Evolutionary conservation across 2,113 vertebrate genomes (phyloP).

Genomic region (Triplophysa dalaica): DNA sequence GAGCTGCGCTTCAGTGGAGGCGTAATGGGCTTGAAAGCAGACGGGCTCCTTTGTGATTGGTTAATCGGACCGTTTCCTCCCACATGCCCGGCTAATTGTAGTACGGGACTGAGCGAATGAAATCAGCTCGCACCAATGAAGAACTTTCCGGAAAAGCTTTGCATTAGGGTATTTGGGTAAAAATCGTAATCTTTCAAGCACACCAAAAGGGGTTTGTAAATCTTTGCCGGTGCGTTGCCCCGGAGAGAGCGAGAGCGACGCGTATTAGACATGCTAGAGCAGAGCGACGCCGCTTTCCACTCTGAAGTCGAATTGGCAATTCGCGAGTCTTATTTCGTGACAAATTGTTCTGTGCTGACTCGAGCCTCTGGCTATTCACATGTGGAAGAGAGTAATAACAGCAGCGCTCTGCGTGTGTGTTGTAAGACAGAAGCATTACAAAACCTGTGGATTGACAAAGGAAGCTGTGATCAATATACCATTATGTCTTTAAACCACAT

Average conservation of each 20-base stretch:
- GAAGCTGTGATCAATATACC: slow-evolving; percentile 36
- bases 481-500: slow-evolving; percentile 24
- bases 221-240: neutral
- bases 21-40: neutral
- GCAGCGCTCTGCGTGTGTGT: neutral
- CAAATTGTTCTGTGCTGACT: slow-evolving; percentile 32
- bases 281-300: slow-evolving; percentile 12
- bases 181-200: neutral
- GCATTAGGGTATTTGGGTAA: neutral
- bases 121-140: neutral
- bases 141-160: neutral
- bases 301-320: slow-evolving; percentile 34
- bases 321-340: slow-evolving; percentile 26
- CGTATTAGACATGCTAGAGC: slow-evolving; percentile 24
- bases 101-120: neutral
- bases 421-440: slow-evolving; percentile 42
- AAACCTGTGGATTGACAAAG: slow-evolving; percentile 4
- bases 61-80: neutral
- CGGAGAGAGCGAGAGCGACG: slow-evolving; percentile 13
- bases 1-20: neutral
- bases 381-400: slow-evolving; percentile 17
- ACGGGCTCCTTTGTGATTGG: neutral
- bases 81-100: slow-evolving; percentile 12
- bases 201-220: neutral
- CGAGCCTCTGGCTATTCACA: slow-evolving; percentile 27